phyloP scores from a whole-genome alignment of 2,113 vertebrate genomes.

The Merops nubicus region DNA sequence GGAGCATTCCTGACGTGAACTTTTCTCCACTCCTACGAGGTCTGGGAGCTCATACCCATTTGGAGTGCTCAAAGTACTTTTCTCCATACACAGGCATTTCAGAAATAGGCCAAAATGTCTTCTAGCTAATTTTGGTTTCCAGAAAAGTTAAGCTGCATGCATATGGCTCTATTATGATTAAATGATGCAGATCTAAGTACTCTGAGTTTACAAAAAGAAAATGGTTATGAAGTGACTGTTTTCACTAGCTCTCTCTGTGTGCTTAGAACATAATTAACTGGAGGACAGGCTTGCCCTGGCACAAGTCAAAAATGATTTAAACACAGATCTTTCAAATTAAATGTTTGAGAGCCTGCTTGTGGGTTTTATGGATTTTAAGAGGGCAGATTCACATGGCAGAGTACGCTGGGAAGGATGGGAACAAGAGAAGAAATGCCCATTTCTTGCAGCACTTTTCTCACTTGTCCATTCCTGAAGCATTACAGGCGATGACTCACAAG shows the following conservation, averaged over 20 bases:
- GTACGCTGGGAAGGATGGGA: background rate
- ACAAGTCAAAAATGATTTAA: conserved; percentile 37
- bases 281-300: conserved; percentile 47
- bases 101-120: conserved; percentile 43
- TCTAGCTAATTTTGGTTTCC: conserved; percentile 56
- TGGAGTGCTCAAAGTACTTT: background rate
- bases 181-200: conserved; percentile 59
- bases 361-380: conserved; percentile 50
- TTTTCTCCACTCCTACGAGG: background rate
- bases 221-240: conserved; percentile 58
- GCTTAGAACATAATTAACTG: conserved; percentile 53
- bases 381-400: conserved; percentile 51
- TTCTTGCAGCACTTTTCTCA: background rate
- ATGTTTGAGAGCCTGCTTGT: conserved; percentile 13
- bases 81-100: background rate
- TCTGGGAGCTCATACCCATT: background rate
- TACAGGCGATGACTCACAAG: background rate
- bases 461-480: background rate
- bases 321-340: conserved; percentile 61
- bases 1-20: background rate
- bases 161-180: conserved; percentile 56
- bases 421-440: background rate
- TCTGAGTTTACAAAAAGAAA: conserved; percentile 61
- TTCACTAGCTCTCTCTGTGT: conserved; percentile 48
- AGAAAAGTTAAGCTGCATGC: conserved; percentile 39